Base-by-base conservation (phyloP, 2,888 invertebrate genomes). In the Ophion ventricosus region DNA sequence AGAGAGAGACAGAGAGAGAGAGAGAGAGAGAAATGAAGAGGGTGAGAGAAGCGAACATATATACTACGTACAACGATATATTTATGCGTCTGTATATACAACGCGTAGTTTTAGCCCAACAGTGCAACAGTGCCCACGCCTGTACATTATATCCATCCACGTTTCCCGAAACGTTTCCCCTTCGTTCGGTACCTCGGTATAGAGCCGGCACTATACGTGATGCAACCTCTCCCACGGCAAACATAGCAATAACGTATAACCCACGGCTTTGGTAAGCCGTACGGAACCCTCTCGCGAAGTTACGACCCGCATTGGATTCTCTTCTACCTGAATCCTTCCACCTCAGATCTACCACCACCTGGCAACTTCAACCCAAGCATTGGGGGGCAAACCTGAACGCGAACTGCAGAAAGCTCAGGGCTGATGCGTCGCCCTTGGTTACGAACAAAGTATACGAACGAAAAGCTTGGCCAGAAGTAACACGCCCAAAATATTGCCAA, bases 121-220 rank as follows among this genome's bases (percentile, higher is more conserved):
- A 4, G 78, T 80, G 84, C 84, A 85, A 85, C 82, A 82, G 84
- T 82, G 80, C 73, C 70, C 73, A 61, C 56, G 73, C 72, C 73
- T 80, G 83, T 87, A 85, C 87, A 81, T 87, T 86, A 86, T 84
- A 84, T 86, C 77, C 84, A 87, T 88, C 88, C 87, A 84, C 87
- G 86, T 90, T 90, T 91, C 89, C 88, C 86, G 87, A 85, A 86
- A 85, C 87, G 81, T 63, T 80, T 67, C 72, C 66, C 67, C 59
- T 20, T 75, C 70, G 56, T 57, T 63, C 57, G 49, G 26, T 64
- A 29, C 49, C 26, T 20, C 29, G 11, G 64, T 49, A 56, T 49
- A 20, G 5, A 17, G 43, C 35, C 5, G 35, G 54, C 23, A 43
- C 49, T 66, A 57, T 85, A 85, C 82, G 82, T 85, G 80, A 73